Evolutionary conservation across 2,888 invertebrate genomes (phyloP).

Genomic region (Glyphotaelius pellucidus): DNA sequence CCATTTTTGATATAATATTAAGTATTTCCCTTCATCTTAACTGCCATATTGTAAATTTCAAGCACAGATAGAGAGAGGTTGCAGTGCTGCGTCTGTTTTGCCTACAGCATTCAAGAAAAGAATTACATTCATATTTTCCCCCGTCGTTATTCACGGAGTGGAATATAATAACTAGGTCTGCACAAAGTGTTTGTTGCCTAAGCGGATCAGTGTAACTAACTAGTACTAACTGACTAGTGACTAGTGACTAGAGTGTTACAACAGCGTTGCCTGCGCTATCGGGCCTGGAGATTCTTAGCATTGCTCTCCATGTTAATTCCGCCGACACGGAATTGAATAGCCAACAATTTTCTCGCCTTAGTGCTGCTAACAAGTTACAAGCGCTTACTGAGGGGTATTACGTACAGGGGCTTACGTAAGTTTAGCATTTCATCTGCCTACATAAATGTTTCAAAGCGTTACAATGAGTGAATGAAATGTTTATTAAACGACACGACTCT

Average conservation of each 20-base stretch:
- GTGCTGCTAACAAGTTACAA: constrained; percentile 41
- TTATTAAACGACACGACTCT: constrained; percentile 19
- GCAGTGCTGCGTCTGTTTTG: too few relatives aligned
- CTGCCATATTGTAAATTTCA: too few relatives aligned
- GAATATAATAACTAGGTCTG: background rate
- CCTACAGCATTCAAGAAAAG: too few relatives aligned
- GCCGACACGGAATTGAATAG: background rate
- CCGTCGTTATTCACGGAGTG: background rate
- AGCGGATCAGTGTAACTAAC: constrained; percentile 8
- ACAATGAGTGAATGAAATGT: constrained; percentile 19
- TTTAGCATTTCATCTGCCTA: constrained; percentile 40
- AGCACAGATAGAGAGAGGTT: too few relatives aligned
- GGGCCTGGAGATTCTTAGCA: constrained; percentile 14
- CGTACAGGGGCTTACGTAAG: constrained; percentile 43
- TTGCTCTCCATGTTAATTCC: constrained; percentile 34
- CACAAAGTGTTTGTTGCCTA: background rate
- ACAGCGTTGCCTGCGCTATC: background rate
- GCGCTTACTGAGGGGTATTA: constrained; percentile 35
- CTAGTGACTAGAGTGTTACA: background rate
- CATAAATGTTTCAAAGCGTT: constrained; percentile 25
- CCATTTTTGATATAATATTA: too few relatives aligned
- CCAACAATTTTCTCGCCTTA: constrained; percentile 43
- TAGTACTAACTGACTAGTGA: background rate
- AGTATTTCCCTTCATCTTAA: too few relatives aligned
- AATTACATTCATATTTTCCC: background rate